Base-by-base conservation (phyloP, 1,140 invertebrate genomes). In the Drosophila lacertosa region DNA sequence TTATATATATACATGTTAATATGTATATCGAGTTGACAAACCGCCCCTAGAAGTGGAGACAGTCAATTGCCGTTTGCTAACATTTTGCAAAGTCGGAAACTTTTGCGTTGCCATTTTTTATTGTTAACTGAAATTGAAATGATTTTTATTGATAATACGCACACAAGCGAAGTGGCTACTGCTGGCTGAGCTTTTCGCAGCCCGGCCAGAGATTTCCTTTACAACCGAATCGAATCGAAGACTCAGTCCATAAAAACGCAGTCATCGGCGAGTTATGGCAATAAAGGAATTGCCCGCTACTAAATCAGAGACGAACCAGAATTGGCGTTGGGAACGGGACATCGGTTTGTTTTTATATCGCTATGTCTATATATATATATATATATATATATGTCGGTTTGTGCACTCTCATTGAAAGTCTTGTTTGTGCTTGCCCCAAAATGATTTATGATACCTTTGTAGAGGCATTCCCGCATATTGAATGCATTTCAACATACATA, bases 111-210 rank as follows among this genome's bases (percentile, higher is more conserved):
- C 37, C 58, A 64, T 65, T 84, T 66, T 83, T 79, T 76, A 80
- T 79, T 84, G 81, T 80, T 83, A 74, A 66, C 63, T 72, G 45
- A 79, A 83, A 83, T 79, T 84, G 75, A 82, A 83, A 84, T 83
- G 83, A 80, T 84, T 82, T 83, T 83, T 84, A 80, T 83, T 84
- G 75, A 62, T 54, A 62, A 57, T 18, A 35, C 57, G 33, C 18
- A 51, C 35, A 44, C 71, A 35, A 16, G 39, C 48, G 44, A 5
- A 20, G 9, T 1, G n/a, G 7, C 32, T 48, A 33, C 29, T 37
- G 62, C 29, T 37, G 62, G 18, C 37, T 47, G 40, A 18, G 60
- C 60, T 16, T 32, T 44, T 54, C 39, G 24, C 10, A 16, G 13
- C 26, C 33, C n/a, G 32, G 26, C 18, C 18, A 35, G 16, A 11